These are phyloP conservation scores for Drosophila fuyamai DNA, from an alignment of 1,140 invertebrate genomes.

Conservation along the genomic window DNA sequence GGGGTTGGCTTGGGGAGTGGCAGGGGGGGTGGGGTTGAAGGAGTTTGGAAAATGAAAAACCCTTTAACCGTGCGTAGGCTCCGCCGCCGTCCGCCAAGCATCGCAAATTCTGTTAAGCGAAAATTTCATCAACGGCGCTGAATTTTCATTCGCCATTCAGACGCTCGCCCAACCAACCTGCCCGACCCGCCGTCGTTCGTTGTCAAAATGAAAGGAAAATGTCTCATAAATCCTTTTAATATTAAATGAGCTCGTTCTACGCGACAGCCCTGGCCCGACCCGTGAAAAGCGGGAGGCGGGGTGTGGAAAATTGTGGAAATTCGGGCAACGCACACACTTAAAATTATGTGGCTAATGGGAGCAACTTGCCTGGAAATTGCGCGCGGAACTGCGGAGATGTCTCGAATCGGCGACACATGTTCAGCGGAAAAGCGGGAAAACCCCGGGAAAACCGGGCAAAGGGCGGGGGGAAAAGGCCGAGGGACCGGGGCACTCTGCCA, in stretches of 20 bases:
- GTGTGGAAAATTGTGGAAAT: slow-evolving; percentile 14
- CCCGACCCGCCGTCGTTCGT: slow-evolving; percentile 41
- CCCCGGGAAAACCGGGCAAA: neutral
- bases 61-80: slow-evolving; percentile 79
- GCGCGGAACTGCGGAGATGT: slow-evolving; percentile 54
- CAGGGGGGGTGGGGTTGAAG: neutral
- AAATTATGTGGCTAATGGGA: slow-evolving; percentile 83
- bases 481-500: slow-evolving; percentile 52
- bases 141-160: slow-evolving; percentile 74
- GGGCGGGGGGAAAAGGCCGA: slow-evolving; percentile 17
- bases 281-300: neutral
- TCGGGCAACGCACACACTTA: slow-evolving; percentile 77
- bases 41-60: slow-evolving; percentile 66
- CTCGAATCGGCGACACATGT: slow-evolving; percentile 68
- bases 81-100: slow-evolving; percentile 61
- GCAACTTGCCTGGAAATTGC: slow-evolving; percentile 81
- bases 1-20: neutral
- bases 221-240: slow-evolving; percentile 83
- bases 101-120: slow-evolving; percentile 82
- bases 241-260: slow-evolving; percentile 78
- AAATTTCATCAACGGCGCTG: slow-evolving; percentile 76
- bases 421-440: slow-evolving; percentile 17
- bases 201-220: slow-evolving; percentile 83
- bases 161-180: slow-evolving; percentile 19
- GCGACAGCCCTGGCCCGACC: slow-evolving; percentile 19